Percentiles rank a stretch among this genome's conserved stretches.
Conservation (phyloP, 2,888 invertebrate species). For the Eupelmus urozonus region DNA sequence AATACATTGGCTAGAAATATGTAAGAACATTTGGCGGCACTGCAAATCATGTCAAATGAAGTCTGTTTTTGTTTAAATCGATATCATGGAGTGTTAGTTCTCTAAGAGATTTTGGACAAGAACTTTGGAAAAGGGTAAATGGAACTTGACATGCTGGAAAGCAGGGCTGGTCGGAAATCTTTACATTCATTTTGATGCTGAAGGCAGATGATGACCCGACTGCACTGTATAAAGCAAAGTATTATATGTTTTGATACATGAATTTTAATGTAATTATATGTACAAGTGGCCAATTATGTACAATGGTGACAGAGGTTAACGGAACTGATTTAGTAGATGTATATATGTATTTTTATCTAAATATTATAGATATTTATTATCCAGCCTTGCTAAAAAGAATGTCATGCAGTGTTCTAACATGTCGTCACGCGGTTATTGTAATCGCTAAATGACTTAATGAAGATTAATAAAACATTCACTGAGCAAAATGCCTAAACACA, state of each 20-base stretch:
- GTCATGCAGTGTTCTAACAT: constrained; percentile 50
- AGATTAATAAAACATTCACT: constrained; percentile 45
- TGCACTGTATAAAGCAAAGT: too few relatives aligned
- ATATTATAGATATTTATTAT: constrained; percentile 14
- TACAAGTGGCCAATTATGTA: too few relatives aligned
- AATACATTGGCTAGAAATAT: constrained; percentile 28
- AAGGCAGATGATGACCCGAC: too few relatives aligned
- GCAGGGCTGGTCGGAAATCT: constrained; percentile 30
- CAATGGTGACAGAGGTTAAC: too few relatives aligned
- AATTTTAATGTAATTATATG: too few relatives aligned
- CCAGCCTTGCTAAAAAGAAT: constrained; percentile 45
- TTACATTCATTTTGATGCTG: too few relatives aligned
- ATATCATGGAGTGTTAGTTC: constrained; percentile 39
- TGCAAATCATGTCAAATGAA: constrained; percentile 35
- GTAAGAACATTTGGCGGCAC: constrained; percentile 45
- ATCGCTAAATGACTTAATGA: constrained; percentile 62
- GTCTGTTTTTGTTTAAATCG: constrained; percentile 10
- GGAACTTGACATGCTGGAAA: constrained; percentile 39
- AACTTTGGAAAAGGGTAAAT: not conserved
- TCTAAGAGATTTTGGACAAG: not conserved
- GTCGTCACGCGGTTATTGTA: constrained; percentile 36
- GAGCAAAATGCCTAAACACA: constrained; percentile 47
- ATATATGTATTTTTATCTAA: not conserved
- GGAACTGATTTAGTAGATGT: too few relatives aligned
- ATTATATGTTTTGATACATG: too few relatives aligned